These are phyloP conservation scores for Diadema setosum DNA, from an alignment of 35 echinoderm and acorn worm species.

Conservation along the genomic window DNA sequence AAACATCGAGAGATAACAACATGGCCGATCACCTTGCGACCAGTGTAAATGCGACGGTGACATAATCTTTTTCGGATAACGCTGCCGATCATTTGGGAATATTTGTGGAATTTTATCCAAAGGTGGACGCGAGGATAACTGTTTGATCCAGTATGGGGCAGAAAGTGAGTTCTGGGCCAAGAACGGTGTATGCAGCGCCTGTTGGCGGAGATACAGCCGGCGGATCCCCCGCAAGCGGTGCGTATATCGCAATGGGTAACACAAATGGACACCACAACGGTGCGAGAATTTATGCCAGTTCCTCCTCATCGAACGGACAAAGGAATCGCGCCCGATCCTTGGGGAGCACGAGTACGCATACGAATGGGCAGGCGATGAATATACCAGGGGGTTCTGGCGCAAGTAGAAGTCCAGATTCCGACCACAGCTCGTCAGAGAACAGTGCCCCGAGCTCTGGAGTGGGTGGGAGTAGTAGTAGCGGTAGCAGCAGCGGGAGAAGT, in stretches of 20 bases:
- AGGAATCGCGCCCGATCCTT: conserved; percentile 50
- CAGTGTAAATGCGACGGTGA: neutral
- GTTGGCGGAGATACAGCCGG: neutral
- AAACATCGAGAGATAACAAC: neutral
- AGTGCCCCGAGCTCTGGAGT: neutral
- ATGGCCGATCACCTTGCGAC: neutral
- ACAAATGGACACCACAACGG: neutral
- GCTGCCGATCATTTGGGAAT: neutral
- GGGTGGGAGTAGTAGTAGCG: neutral
- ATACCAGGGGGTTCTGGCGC: conserved; percentile 33
- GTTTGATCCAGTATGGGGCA: conserved; percentile 69
- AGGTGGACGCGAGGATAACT: neutral
- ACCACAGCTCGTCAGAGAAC: conserved; percentile 48
- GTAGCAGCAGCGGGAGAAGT: conserved; percentile 10
- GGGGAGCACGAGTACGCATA: conserved; percentile 29
- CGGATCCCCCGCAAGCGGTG: conserved; percentile 18
- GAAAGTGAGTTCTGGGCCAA: conserved; percentile 96
- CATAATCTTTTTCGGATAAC: neutral
- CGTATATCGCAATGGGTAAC: conserved; percentile 3
- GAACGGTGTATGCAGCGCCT: conserved; percentile 57
- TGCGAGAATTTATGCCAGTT: neutral
- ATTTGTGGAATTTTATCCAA: neutral
- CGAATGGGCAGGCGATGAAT: conserved; percentile 47
- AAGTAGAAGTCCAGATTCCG: conserved; percentile 33
- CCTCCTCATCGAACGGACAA: conserved; percentile 18